Percentiles rank a stretch among this genome's conserved stretches.
phyloP scores from a whole-genome alignment of 2,113 vertebrate species.

The Passerina amoena region DNA sequence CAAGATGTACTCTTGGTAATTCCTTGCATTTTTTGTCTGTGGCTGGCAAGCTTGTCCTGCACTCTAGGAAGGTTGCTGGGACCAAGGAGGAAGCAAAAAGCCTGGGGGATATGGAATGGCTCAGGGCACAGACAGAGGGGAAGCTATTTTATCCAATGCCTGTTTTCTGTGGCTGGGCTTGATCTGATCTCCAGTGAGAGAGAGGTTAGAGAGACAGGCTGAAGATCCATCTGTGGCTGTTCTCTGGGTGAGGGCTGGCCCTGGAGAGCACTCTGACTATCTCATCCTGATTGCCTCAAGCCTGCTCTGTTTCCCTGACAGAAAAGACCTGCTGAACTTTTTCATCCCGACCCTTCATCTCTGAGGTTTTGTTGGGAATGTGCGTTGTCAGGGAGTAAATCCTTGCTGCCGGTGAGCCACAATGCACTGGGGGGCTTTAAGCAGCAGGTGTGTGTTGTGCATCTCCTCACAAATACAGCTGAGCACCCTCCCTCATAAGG shows the following conservation, averaged over 20 bases:
- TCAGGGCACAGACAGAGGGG: background rate
- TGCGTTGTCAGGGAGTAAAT: background rate
- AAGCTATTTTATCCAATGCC: background rate
- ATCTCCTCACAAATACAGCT: background rate
- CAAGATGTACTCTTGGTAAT: background rate
- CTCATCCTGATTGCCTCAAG: background rate
- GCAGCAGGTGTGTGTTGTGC: background rate
- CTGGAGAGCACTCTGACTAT: background rate
- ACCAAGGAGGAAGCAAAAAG: background rate
- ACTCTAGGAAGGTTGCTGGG: background rate
- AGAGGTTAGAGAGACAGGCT: background rate
- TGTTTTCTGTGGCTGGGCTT: background rate
- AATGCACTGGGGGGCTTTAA: background rate
- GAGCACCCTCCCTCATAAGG: background rate
- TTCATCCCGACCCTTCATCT: fast-evolving
- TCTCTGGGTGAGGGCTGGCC: background rate
- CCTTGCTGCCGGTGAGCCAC: background rate
- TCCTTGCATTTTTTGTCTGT: background rate
- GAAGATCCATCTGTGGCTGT: fast-evolving
- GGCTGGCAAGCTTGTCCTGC: background rate
- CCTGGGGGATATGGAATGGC: background rate
- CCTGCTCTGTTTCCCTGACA: background rate
- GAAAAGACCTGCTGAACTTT: background rate
- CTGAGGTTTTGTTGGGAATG: background rate
- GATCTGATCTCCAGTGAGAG: background rate